A percentile compares a stretch with the other conserved stretches of the same genome.
Conservation (phyloP, 2,797 vertebrate species). For the Enteromius mattozi region DNA sequence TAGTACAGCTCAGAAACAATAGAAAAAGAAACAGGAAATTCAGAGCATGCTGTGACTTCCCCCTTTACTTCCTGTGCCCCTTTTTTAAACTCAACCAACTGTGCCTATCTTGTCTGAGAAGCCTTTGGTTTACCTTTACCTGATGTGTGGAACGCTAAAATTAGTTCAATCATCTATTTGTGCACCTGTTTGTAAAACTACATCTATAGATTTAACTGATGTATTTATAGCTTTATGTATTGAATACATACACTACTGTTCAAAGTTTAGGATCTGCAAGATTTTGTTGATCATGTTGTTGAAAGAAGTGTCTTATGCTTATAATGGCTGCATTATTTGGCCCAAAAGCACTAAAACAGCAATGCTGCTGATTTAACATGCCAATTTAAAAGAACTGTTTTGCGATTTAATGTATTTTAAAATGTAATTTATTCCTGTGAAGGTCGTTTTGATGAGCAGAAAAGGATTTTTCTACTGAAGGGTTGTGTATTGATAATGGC, state of each 20-base stretch:
- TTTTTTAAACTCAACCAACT: background rate
- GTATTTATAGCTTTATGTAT: background rate
- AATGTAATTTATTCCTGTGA: background rate
- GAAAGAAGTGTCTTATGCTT: background rate
- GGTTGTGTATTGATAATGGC: background rate
- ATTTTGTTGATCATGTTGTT: background rate
- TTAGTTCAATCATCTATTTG: background rate
- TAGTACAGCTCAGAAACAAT: constrained; percentile 19
- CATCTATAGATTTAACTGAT: background rate
- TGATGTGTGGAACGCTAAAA: background rate
- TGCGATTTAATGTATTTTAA: background rate
- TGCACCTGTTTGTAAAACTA: background rate
- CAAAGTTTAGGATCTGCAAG: background rate
- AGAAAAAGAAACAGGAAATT: constrained; percentile 49
- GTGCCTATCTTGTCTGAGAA: background rate
- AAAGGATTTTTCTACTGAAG: background rate
- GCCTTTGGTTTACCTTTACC: background rate
- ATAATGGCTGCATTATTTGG: background rate
- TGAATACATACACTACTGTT: background rate
- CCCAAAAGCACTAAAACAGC: background rate
- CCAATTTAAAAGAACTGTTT: background rate
- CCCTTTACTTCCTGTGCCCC: background rate
- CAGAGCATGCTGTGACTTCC: background rate
- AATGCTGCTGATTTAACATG: too few relatives aligned
- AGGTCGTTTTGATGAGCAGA: background rate